Percentiles rank a stretch among this genome's conserved stretches.
phyloP scores from a whole-genome alignment of 1,140 invertebrate species.

The Leptinotarsa defecta region DNA sequence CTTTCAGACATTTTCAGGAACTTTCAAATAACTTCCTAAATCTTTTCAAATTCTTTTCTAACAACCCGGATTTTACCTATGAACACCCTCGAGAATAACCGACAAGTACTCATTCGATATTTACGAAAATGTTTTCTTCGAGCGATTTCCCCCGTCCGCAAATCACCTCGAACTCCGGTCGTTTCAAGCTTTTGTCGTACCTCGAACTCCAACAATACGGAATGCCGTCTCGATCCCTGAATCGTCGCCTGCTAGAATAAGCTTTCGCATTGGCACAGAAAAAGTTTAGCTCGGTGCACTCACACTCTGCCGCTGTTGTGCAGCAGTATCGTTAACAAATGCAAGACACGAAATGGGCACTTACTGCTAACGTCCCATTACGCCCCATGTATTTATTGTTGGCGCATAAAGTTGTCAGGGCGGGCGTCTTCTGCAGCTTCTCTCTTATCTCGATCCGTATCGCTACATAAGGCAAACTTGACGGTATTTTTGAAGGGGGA shows the following conservation, averaged over 20 bases:
- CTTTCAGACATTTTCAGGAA: too few relatives aligned
- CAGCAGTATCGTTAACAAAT: background rate
- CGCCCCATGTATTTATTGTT: conserved; percentile 1
- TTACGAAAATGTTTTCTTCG: too few relatives aligned
- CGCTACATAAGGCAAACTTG: background rate
- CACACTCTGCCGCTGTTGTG: background rate
- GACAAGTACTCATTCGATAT: too few relatives aligned
- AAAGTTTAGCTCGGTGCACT: background rate
- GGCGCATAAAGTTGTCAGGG: background rate
- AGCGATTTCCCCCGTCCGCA: background rate
- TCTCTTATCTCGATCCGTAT: background rate
- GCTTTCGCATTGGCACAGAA: background rate
- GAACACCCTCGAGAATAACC: too few relatives aligned
- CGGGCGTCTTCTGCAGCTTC: background rate
- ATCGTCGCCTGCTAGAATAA: background rate
- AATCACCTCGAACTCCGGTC: background rate
- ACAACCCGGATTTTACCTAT: too few relatives aligned
- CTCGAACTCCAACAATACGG: background rate
- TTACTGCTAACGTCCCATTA: conserved; percentile 4
- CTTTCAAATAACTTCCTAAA: too few relatives aligned
- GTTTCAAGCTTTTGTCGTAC: background rate
- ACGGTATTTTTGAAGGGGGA: background rate
- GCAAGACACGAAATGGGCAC: conserved; percentile 4
- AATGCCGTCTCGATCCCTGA: background rate
- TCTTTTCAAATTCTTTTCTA: too few relatives aligned